Base-by-base conservation (phyloP, 2,797 vertebrate species). In the Miichthys miiuy region DNA sequence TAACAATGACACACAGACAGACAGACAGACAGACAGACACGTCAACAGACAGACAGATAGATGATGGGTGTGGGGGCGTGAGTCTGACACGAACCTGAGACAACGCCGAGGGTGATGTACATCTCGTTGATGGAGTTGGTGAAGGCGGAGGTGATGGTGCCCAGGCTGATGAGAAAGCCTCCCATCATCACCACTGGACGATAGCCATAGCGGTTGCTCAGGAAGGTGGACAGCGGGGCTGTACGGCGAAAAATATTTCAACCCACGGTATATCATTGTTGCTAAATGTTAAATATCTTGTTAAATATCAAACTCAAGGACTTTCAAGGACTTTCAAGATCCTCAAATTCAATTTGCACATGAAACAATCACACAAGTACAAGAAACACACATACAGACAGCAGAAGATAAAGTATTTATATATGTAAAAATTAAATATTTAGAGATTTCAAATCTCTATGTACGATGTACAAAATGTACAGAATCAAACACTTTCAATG, bases 201-300 rank as follows among this genome's bases (percentile, higher is more conserved):
- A 80, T 94, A 95, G 63, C 97, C 96, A 0, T 97, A 97, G 41
- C 95, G 95, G 66, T 95, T 97, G 92, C 96, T 97, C 87, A 98
- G 91, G 56, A 97, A 42, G 0, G 96, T 96, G 5, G 97, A 96
- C 69, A 99, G 86, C 1, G 98, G 98, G 21, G 97, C 98, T 99
- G 93, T 25, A 69, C 34, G 34, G 2, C 34, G 8, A 60, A 27
- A 57, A 5, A 67, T 1, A 50, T 55, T 25, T 55, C 1, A 71
- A 38, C 34, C 11, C 20, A 14, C 17, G 44, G 5, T 56, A 34
- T 7, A 34, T 34, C 6, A 34, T 34, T 7, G 30, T 7, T 34
- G 30, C 7, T 34, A 6, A 34, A 34, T 34, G 30, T 34, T 34
- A 6, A 34, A 34, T 34, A 30, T 34, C 34, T 8, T 34, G 34